Base-by-base conservation (phyloP, 23 tunicate species). In the Styela clava region DNA sequence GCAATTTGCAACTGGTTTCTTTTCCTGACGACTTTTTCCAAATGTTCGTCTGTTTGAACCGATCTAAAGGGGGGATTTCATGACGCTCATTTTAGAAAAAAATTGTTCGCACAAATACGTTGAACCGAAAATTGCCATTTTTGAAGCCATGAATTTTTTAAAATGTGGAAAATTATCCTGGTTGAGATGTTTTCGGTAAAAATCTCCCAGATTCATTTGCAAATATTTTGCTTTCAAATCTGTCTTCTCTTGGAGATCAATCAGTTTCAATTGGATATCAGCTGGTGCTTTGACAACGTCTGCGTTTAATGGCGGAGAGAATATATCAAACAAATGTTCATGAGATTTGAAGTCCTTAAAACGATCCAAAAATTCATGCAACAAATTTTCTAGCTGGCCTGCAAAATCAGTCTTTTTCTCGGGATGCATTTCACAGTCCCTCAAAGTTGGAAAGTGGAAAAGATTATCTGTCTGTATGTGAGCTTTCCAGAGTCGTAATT, bases 171-270 rank as follows among this genome's bases (percentile, higher is more conserved):
- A 83, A 56, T 83, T 74, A 37, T 74, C 86, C 73, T 74, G 82
- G 82, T 44, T 74, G 79, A 83, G 86, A 83, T n/a, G n/a, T n/a
- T n/a, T n/a, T n/a, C n/a, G n/a, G n/a, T n/a, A n/a, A n/a, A n/a
- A n/a, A n/a, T n/a, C 69, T 69, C 86, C 86, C 24, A 83, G 86
- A 83, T 74, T 68, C 86, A 83, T 83, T 83, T 83, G 81, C 86
- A 83, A 78, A 74, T 83, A 71, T 62, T 83, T 74, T 31, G 73
- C 87, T 83, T 83, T 83, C 87, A 83, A 73, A 33, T 35, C 24
- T 61, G 29, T 61, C 29, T 83, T 73, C 21, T 73, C 72, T 73
- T 83, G 87, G 30, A 83, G 64, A 74, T 83, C 81, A 83, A 83
- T 74, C 71, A 83, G 81, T 31, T 73, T 81, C 61, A 74, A 73